Evolutionary conservation across 1,140 invertebrate genomes (phyloP).

Genomic region (Bombus superbus): DNA sequence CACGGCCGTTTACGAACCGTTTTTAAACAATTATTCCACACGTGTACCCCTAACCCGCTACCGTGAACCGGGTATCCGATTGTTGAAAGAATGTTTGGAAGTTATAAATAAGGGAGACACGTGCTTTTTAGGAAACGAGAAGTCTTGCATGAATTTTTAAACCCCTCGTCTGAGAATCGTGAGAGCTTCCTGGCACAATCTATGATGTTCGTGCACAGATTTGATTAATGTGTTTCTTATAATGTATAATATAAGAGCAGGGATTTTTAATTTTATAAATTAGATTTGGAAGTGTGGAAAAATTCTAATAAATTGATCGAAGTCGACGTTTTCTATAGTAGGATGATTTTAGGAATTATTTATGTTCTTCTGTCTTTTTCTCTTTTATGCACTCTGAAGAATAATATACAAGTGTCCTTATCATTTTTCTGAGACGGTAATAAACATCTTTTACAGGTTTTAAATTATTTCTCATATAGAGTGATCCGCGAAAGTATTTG

Average conservation of each 20-base stretch:
- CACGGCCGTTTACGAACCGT: slow-evolving; percentile 35
- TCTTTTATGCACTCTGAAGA: too few species aligned
- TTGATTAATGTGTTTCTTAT: not conserved
- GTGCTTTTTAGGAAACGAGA: not conserved
- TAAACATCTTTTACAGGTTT: too few species aligned
- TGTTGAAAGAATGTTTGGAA: not conserved
- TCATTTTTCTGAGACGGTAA: too few species aligned
- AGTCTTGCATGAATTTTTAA: not conserved
- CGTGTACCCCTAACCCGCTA: not conserved
- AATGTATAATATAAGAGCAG: too few species aligned
- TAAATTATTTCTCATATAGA: too few species aligned
- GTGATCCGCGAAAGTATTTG: too few species aligned
- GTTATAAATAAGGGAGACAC: not conserved
- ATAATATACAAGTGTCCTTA: too few species aligned
- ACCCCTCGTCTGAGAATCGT: not conserved
- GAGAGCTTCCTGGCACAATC: not conserved
- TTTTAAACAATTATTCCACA: slow-evolving; percentile 28
- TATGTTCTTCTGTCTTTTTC: too few species aligned
- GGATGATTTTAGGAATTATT: too few species aligned
- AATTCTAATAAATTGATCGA: too few species aligned
- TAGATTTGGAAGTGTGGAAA: not conserved
- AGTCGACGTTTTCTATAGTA: too few species aligned
- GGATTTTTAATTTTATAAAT: not conserved
- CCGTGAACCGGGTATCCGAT: not conserved
- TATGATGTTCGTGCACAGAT: not conserved